phyloP scores from a whole-genome alignment of 2,113 vertebrate species.

The Trematocara marginatum region DNA sequence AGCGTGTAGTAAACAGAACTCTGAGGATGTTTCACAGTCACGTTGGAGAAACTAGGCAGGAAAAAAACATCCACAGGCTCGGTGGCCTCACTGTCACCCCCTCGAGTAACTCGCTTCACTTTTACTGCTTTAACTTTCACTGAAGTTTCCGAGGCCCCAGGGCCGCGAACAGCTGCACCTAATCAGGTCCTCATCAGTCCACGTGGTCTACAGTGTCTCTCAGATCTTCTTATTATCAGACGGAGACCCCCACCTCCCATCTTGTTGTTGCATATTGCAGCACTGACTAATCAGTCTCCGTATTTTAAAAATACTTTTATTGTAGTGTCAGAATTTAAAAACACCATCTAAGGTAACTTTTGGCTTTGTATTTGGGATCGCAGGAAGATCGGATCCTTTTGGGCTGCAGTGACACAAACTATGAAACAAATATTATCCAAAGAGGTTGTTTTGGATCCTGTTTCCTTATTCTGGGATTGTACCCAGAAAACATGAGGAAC shows the following conservation, averaged over 20 bases:
- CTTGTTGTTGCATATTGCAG: background rate
- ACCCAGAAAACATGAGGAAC: no score
- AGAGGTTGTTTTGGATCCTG: no score
- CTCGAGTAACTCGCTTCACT: constrained; percentile 28
- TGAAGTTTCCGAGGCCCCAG: constrained; percentile 45
- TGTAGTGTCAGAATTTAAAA: no score
- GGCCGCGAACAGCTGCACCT: constrained; percentile 39
- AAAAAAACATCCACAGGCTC: constrained; percentile 27
- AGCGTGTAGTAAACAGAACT: background rate
- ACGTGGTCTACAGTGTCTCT: background rate
- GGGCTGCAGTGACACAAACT: no score
- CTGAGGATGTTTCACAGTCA: constrained; percentile 5
- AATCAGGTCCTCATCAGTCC: constrained; percentile 61
- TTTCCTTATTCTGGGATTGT: no score
- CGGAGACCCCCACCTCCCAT: background rate
- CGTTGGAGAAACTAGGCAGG: background rate
- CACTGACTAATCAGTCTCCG: background rate
- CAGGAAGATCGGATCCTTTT: no score
- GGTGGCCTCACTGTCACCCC: constrained; percentile 45
- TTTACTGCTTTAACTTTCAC: constrained; percentile 59
- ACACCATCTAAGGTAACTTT: no score
- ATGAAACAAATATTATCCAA: no score
- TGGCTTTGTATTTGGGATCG: no score
- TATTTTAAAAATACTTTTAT: no score
- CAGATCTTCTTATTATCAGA: background rate